Percentiles rank a stretch among this genome's conserved stretches.
Conservation (phyloP, 2,888 invertebrate species). For the Nematopogon swammerdamellus region DNA sequence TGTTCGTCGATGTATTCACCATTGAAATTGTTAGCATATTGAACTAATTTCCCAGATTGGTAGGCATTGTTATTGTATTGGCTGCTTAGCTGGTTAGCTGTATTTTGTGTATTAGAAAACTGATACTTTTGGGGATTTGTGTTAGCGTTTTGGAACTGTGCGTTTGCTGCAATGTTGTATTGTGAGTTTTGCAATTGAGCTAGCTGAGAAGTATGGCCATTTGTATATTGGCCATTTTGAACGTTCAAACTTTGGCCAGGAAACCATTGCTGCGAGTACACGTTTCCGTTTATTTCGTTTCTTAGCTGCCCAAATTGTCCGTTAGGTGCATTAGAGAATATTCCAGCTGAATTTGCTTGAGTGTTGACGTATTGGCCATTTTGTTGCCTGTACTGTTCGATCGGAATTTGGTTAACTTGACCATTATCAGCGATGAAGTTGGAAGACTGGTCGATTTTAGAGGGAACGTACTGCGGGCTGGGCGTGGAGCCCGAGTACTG, state of each 20-base stretch:
- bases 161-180: neutral
- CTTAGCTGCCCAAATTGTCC: neutral
- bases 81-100: neutral
- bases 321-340: neutral
- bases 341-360: neutral
- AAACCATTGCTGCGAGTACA: no score
- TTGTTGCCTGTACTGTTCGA: constrained; percentile 1
- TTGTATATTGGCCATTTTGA: neutral
- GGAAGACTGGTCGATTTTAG: constrained; percentile 20
- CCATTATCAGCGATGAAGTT: neutral
- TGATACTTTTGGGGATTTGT: neutral
- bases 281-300: neutral
- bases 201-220: neutral
- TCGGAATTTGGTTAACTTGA: neutral
- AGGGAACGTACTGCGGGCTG: constrained; percentile 30
- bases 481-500: constrained; percentile 32
- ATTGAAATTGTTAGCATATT: constrained; percentile 10
- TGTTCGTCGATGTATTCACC: constrained; percentile 21
- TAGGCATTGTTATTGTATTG: constrained; percentile 3
- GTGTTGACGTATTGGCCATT: neutral
- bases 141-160: neutral
- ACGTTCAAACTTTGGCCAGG: neutral
- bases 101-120: neutral
- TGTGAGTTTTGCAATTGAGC: neutral
- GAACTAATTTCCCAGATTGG: constrained; percentile 19